Conservation (phyloP, 2,113 vertebrate genomes). For the Dromas ardeola region DNA sequence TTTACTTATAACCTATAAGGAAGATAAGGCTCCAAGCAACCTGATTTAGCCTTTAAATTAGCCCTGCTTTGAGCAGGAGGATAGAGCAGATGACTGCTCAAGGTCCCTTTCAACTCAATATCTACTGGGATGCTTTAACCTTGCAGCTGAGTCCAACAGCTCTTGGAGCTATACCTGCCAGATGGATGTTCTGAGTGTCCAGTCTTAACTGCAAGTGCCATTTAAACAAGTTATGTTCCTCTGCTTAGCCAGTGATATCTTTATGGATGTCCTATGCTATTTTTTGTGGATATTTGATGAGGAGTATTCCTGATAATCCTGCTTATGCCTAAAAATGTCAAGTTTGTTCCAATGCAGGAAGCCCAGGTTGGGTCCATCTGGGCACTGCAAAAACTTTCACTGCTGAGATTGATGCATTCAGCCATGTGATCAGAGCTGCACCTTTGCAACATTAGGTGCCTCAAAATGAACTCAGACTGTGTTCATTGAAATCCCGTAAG, state of each 20-base stretch:
- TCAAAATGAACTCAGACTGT: not conserved
- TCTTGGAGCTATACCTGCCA: not conserved
- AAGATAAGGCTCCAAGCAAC: not conserved
- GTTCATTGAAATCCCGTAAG: not conserved
- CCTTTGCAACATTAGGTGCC: not conserved
- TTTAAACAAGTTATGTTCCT: not conserved
- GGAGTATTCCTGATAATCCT: not conserved
- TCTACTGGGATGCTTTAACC: not conserved
- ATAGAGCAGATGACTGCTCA: not conserved
- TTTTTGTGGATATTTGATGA: not conserved
- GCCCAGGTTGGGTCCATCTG: accelerated
- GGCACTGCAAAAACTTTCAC: not conserved
- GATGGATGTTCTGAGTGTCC: not conserved
- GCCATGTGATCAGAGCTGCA: not conserved
- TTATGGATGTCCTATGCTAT: not conserved
- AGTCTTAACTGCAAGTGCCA: not conserved
- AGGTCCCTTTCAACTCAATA: not conserved
- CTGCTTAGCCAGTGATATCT: not conserved
- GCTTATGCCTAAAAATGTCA: not conserved
- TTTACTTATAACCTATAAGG: not conserved
- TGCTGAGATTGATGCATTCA: not conserved
- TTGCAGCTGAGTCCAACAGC: not conserved
- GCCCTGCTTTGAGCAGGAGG: not conserved
- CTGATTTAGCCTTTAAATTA: not conserved
- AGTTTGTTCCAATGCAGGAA: not conserved